Evolutionary conservation across 35 echinoderm and acorn worm genomes (phyloP), one percentile per base, ranked within the genome.

Genomic region (Strongylocentrotus purpuratus): DNA sequence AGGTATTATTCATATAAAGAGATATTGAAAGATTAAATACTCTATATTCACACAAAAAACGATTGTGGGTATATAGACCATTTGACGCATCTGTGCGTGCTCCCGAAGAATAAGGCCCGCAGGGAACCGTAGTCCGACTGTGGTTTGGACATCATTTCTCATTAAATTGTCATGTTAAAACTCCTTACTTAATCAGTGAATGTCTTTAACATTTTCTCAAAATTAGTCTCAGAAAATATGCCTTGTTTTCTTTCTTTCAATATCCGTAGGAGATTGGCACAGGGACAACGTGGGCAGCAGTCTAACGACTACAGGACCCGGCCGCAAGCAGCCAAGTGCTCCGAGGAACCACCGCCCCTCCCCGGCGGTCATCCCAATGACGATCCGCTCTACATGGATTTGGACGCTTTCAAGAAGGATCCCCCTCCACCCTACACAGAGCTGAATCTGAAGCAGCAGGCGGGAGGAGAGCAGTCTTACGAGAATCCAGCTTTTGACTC

Each of bases 381-480:
- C 11, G 91, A 93, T 28, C 91, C 91, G 13, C 91, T 93, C 45
- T 93, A 93, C 48, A 93, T 93, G 91, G 91, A 93, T n/a, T 45
- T 93, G 14, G 91, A 93, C 91, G 91, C 45, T 31, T 7, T 93
- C 25, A 33, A 48, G 32, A 18, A 58, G 31, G 91, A 93, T 13
- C 91, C 91, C 1, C 91, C 91, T 93, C 91, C 91, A 33, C 91
- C 91, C 13, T 93, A 93, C 91, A 93, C 91, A 7, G 48, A 47
- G n/a, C 91, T 93, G 4, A 93, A 93, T 58, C 91, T 93, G 31
- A 33, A 89, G 32, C 91, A 93, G 46, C 2, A 9, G 17, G 33
- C 33, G 11, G 46, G 20, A 15, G 91, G 91, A 31, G 45, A 33
- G 13, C 48, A 47, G 31, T 93, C 91, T 2, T 58, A 93, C 41